Evolutionary conservation across 2,888 invertebrate genomes (phyloP), one percentile per base, ranked within the genome.

Genomic region (Apodemia duryi): DNA sequence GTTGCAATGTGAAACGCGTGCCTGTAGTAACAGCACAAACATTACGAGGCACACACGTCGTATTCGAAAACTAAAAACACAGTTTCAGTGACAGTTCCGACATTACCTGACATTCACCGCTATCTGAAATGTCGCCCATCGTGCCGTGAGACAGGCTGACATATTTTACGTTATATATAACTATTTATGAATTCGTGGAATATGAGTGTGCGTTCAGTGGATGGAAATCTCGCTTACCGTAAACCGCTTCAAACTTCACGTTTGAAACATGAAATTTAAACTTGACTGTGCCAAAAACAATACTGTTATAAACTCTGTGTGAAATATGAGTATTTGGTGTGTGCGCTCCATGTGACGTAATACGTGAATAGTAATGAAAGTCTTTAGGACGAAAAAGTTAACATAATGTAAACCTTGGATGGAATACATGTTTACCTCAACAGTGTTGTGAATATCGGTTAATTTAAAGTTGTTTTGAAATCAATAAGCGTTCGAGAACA

Each of bases 21-120:
- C 84, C 88, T 82, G 83, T 89, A 88, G 89, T 90, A 87, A 85
- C 86, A 84, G 89, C 85, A 86, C 89, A 87, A 90, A 89, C 88
- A 85, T 88, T 81, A 80, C 82, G 85, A 77, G 75, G 81, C 84
- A 82, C 86, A 88, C 89, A 90, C 88, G 85, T 87, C 85, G 84
- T 84, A 75, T 79, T 78, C 78, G 83, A 78, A 84, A 84, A 85
- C 85, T 77, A 84, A 86, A 88, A 87, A 85, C 85, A 87, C 85
- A 87, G 88, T 91, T 88, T 85, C 85, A 84, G 84, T 86, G 90
- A 87, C 87, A 86, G 83, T 84, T 84, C 81, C 84, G 83, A 81
- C 79, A 83, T 79, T 81, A 86, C 80, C 86, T 86, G 89, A 86
- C 86, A 86, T 83, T 83, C 84, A 79, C 77, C 78, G 83, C 77